Conservation (phyloP, 2,888 invertebrate species). For the Athrips mouffetella region DNA sequence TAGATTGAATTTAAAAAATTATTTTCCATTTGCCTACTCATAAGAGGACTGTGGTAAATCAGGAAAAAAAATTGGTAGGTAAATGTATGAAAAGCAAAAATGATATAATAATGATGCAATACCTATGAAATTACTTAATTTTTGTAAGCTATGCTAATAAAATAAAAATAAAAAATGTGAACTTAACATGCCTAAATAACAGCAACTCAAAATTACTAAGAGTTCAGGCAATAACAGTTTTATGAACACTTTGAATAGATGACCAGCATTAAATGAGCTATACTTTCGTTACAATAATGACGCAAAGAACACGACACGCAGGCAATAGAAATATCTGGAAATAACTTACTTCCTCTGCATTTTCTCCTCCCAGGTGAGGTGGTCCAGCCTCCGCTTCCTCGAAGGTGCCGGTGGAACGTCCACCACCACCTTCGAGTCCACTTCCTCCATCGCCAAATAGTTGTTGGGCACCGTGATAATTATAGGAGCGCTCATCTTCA, state of each 20-base stretch:
- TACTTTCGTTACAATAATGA: constrained; percentile 23
- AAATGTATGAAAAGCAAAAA: too few relatives aligned
- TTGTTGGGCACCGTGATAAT: constrained; percentile 73
- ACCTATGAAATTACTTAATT: too few relatives aligned
- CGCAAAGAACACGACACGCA: constrained; percentile 41
- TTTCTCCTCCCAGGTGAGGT: constrained; percentile 91
- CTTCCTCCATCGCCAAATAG: constrained; percentile 61
- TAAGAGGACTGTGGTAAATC: too few relatives aligned
- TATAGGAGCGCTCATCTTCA: constrained; percentile 70
- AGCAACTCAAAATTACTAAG: too few relatives aligned
- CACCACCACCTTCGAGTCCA: constrained; percentile 51
- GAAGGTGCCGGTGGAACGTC: constrained; percentile 55
- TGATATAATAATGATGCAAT: too few relatives aligned
- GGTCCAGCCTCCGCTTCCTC: constrained; percentile 87
- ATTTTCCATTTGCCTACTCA: too few relatives aligned
- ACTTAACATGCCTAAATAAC: too few relatives aligned
- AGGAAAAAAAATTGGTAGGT: too few relatives aligned
- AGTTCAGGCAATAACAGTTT: not conserved
- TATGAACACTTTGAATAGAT: not conserved
- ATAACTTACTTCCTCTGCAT: constrained; percentile 88
- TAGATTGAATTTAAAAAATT: too few relatives aligned
- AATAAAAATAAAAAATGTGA: too few relatives aligned
- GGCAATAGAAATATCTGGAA: constrained; percentile 27
- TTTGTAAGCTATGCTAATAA: too few relatives aligned
- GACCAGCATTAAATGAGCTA: constrained; percentile 22